Conservation (phyloP, 1,140 invertebrate genomes). For the Melitaea cinxia region DNA sequence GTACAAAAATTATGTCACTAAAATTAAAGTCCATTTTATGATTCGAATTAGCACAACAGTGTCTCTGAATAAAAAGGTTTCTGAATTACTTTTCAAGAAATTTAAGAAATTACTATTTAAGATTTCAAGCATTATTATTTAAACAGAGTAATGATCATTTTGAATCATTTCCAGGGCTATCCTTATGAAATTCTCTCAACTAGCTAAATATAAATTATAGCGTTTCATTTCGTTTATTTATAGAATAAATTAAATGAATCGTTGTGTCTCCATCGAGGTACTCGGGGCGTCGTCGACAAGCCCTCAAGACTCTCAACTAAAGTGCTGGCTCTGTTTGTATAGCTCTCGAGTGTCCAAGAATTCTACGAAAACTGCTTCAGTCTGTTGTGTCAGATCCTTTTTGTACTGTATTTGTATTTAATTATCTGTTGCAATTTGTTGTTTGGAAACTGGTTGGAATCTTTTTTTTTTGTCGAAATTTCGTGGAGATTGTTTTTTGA, state of each 20-base stretch:
- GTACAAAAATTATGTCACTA: too few relatives aligned
- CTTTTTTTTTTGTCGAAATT: neutral
- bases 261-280: conserved; percentile 11
- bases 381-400: conserved; percentile 16
- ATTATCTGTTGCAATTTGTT: conserved; percentile 20
- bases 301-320: conserved; percentile 10
- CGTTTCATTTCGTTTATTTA: conserved; percentile 17
- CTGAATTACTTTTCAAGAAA: too few relatives aligned
- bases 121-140: too few relatives aligned
- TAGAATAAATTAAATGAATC: conserved; percentile 21
- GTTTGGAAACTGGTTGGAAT: neutral
- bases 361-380: conserved; percentile 17
- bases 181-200: neutral
- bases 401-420: conserved; percentile 23
- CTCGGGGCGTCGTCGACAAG: neutral
- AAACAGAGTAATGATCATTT: neutral
- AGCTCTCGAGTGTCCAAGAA: conserved; percentile 12
- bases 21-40: too few relatives aligned
- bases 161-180: neutral
- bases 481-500: neutral
- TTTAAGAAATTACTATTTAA: too few relatives aligned
- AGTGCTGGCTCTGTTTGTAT: conserved; percentile 16
- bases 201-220: neutral
- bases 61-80: too few relatives aligned
- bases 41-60: too few relatives aligned